Evolutionary conservation across 92 coral and sea anemone genomes (phyloP).

Genomic region (Phenganax subtilis): DNA sequence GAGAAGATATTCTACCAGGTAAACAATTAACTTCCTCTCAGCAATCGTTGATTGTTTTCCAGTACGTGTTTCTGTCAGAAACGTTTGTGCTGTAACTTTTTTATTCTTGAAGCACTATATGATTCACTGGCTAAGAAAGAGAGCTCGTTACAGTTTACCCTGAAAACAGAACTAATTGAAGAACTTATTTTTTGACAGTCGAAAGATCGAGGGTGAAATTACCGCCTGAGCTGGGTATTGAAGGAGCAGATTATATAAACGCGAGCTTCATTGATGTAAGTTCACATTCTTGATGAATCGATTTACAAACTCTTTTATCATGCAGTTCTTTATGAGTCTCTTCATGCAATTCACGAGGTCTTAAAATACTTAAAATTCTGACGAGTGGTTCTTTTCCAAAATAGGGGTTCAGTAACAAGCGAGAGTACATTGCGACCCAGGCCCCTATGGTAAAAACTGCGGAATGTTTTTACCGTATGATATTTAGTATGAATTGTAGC

Average conservation of each 20-base stretch:
- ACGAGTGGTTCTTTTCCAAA: neutral
- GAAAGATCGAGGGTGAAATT: conserved; percentile 78
- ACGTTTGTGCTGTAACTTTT: neutral
- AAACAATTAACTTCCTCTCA: neutral
- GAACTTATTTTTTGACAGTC: conserved; percentile 38
- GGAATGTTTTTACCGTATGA: conserved; percentile 88
- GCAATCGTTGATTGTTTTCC: neutral
- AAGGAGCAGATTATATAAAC: conserved; percentile 88
- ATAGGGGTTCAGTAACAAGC: conserved; percentile 83
- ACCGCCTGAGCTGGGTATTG: conserved; percentile 75
- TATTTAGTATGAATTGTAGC: conserved; percentile 77
- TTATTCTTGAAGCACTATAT: neutral
- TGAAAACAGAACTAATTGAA: neutral
- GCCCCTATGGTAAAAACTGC: conserved; percentile 72
- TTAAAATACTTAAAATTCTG: neutral
- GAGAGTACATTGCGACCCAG: conserved; percentile 93
- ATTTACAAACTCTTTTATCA: neutral
- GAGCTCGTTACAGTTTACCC: neutral
- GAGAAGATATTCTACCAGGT: conserved; percentile 72
- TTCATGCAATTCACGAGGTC: neutral
- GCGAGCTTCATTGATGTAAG: conserved; percentile 85
- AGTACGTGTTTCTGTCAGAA: neutral
- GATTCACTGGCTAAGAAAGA: too few relatives aligned
- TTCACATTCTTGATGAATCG: neutral
- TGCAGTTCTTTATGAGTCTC: neutral